Conservation (phyloP, 2,797 vertebrate species). For the Crax fasciolata region DNA sequence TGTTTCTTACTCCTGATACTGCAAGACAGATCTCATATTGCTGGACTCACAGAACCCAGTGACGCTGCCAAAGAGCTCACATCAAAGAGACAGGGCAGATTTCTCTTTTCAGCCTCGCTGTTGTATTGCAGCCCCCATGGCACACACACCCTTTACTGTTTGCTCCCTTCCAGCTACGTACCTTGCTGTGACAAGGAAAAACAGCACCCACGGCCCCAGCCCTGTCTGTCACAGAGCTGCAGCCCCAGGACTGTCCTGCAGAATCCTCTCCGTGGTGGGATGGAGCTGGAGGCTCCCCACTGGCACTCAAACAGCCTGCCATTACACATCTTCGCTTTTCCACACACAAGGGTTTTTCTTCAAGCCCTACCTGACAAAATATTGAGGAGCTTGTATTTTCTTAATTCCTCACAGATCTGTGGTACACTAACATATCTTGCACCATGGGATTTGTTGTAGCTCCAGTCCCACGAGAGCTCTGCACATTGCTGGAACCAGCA, state of each 20-base stretch:
- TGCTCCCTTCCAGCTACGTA: neutral
- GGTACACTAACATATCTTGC: neutral
- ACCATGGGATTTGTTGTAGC: neutral
- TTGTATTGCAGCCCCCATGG: neutral
- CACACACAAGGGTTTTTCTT: neutral
- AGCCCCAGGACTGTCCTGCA: neutral
- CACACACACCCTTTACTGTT: rapidly evolving
- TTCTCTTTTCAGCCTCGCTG: neutral
- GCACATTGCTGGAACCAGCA: neutral
- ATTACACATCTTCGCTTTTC: neutral
- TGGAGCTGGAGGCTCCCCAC: neutral
- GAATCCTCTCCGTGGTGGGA: rapidly evolving
- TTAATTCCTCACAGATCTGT: neutral
- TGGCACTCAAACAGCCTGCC: neutral
- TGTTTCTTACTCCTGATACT: neutral
- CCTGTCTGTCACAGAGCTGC: neutral
- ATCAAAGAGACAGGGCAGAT: no score
- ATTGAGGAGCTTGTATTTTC: neutral
- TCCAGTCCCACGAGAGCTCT: neutral
- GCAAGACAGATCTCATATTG: neutral
- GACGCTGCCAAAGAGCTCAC: no score
- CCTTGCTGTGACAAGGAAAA: neutral
- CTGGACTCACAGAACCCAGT: neutral
- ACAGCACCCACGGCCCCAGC: neutral
- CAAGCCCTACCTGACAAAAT: neutral